phyloP scores from a whole-genome alignment of 2,113 vertebrate genomes.

The Zosterops lateralis region DNA sequence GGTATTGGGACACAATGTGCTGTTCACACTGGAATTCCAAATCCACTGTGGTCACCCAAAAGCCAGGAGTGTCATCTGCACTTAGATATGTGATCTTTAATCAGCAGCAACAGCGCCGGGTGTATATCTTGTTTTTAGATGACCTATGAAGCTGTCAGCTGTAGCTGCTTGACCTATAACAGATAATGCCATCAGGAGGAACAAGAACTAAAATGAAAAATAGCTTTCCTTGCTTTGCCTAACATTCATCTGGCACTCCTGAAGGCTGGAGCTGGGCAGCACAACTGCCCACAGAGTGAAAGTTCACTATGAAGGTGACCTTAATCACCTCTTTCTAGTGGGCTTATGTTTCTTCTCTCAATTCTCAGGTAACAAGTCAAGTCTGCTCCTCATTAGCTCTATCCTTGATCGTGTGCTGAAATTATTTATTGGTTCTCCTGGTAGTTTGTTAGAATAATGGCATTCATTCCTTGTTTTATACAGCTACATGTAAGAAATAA shows the following conservation, averaged over 20 bases:
- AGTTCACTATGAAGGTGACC: neutral
- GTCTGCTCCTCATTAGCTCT: neutral
- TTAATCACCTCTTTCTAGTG: neutral
- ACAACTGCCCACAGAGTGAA: neutral
- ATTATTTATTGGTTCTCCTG: neutral
- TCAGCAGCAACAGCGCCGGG: neutral
- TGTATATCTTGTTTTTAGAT: neutral
- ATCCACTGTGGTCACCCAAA: neutral
- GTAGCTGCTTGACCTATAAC: slow-evolving; percentile 30
- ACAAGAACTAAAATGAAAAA: neutral
- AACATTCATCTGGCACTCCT: neutral
- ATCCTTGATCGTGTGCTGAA: neutral
- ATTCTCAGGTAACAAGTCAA: neutral
- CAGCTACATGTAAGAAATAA: neutral
- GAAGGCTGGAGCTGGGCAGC: neutral
- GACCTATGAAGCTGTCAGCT: slow-evolving; percentile 28
- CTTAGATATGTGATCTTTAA: neutral
- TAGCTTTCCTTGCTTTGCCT: neutral
- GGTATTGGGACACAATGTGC: neutral
- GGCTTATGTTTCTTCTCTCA: neutral
- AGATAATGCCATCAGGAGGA: neutral
- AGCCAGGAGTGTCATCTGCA: neutral
- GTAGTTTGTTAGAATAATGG: neutral
- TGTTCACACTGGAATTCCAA: neutral
- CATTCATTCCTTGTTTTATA: neutral